These are phyloP conservation scores for Garra rufa DNA, from an alignment of 2,113 vertebrate genomes.

Conservation along the genomic window DNA sequence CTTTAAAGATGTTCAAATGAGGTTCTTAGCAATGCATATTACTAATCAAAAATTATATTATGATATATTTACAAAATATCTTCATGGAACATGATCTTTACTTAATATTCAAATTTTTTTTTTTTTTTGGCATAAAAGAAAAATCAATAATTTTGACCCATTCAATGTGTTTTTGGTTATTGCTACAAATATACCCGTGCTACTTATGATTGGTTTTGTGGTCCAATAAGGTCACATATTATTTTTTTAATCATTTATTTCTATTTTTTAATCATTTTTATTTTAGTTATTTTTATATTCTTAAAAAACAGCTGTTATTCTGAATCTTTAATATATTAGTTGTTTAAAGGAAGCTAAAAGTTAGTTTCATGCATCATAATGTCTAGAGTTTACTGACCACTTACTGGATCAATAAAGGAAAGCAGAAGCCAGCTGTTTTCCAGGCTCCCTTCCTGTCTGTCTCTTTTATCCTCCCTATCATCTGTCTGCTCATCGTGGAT, in stretches of 20 bases:
- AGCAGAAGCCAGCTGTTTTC: background rate
- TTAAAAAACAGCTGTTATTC: background rate
- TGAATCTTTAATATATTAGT: background rate
- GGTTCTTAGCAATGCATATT: too few relatives aligned
- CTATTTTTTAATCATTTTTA: background rate
- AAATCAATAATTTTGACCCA: too few relatives aligned
- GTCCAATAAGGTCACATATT: too few relatives aligned
- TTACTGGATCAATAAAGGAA: background rate
- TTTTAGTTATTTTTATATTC: background rate
- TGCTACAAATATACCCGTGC: too few relatives aligned
- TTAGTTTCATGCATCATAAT: background rate
- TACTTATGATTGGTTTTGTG: too few relatives aligned
- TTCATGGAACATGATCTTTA: too few relatives aligned
- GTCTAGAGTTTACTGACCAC: background rate
- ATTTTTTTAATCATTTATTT: background rate
- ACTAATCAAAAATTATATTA: too few relatives aligned
- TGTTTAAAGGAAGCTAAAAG: background rate
- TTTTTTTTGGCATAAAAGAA: too few relatives aligned
- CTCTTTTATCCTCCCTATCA: background rate
- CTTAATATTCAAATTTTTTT: too few relatives aligned
- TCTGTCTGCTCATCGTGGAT: background rate
- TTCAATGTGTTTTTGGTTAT: too few relatives aligned
- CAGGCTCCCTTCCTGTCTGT: background rate
- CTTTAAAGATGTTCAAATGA: too few relatives aligned
- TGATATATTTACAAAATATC: too few relatives aligned